A percentile compares a stretch with the other conserved stretches of the same genome.
phyloP scores from a whole-genome alignment of 2,113 vertebrate species.

The Melozone crissalis region DNA sequence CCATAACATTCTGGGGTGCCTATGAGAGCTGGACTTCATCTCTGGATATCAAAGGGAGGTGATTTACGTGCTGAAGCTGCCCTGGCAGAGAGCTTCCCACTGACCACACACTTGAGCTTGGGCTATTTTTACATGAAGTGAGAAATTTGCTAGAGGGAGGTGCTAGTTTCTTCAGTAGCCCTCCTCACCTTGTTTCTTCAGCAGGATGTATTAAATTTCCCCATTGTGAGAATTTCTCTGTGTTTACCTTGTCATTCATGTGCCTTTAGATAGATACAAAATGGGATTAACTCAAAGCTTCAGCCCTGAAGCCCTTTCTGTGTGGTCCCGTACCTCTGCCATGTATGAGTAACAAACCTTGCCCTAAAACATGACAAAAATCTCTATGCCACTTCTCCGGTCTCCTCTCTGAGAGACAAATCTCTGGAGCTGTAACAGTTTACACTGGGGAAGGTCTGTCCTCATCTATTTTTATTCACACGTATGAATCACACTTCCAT shows the following conservation, averaged over 20 bases:
- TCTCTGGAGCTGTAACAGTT: not conserved
- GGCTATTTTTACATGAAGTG: not conserved
- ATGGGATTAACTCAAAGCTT: not conserved
- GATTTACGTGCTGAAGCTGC: not conserved
- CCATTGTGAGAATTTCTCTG: not conserved
- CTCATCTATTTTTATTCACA: conserved; percentile 53
- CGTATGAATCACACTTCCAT: conserved; percentile 33
- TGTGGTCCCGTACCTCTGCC: not conserved
- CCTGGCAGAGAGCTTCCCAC: not conserved
- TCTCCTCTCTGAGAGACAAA: not conserved
- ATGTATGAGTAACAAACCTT: not conserved
- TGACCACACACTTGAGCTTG: not conserved
- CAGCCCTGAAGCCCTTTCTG: not conserved
- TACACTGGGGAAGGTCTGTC: conserved; percentile 35
- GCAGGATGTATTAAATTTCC: not conserved
- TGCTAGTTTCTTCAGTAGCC: not conserved
- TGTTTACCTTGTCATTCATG: not conserved
- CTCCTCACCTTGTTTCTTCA: not conserved
- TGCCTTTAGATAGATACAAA: not conserved
- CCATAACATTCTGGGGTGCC: not conserved
- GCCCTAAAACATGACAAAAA: not conserved
- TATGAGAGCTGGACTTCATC: not conserved
- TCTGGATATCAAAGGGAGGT: not conserved
- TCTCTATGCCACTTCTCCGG: not conserved
- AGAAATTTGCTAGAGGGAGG: conserved; percentile 1